Percentiles rank a stretch among this genome's conserved stretches.
These are phyloP conservation scores for Melieria crassipennis DNA, from an alignment of 2,888 invertebrate genomes.

Conservation along the genomic window DNA sequence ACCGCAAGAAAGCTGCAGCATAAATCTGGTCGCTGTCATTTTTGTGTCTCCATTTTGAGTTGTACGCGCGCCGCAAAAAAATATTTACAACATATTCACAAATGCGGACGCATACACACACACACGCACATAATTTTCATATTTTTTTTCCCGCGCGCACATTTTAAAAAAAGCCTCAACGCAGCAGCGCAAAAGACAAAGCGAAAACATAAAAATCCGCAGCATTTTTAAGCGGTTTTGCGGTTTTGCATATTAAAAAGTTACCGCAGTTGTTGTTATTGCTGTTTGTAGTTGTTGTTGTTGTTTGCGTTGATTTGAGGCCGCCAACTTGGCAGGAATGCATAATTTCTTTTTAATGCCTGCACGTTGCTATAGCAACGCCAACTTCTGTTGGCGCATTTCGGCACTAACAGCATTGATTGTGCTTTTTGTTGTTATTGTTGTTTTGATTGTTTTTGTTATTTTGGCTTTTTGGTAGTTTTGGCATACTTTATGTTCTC, in stretches of 20 bases:
- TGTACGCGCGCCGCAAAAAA: conserved; percentile 1
- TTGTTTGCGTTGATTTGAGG: conserved; percentile 50
- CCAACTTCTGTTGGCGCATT: too few species aligned
- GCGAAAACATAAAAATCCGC: not conserved
- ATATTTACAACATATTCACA: not conserved
- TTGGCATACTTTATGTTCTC: not conserved
- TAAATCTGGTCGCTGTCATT: conserved; percentile 61
- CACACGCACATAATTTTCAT: not conserved
- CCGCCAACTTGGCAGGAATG: conserved; percentile 56
- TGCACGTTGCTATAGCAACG: conserved; percentile 13
- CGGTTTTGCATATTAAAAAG: conserved; percentile 58
- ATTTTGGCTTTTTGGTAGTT: not conserved
- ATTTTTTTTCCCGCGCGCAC: not conserved
- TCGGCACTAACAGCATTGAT: not conserved
- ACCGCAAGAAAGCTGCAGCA: conserved; percentile 43
- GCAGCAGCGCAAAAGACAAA: not conserved
- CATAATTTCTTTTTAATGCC: conserved; percentile 37
- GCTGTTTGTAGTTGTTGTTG: conserved; percentile 39
- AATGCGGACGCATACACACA: not conserved
- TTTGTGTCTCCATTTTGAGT: conserved; percentile 59
- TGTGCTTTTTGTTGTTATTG: not conserved
- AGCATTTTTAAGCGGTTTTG: conserved; percentile 24
- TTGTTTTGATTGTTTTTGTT: not conserved
- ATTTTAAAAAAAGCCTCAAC: too few species aligned
- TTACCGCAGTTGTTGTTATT: conserved; percentile 10